phyloP scores from a whole-genome alignment of 2,113 vertebrate genomes.

The Sardina pilchardus region DNA sequence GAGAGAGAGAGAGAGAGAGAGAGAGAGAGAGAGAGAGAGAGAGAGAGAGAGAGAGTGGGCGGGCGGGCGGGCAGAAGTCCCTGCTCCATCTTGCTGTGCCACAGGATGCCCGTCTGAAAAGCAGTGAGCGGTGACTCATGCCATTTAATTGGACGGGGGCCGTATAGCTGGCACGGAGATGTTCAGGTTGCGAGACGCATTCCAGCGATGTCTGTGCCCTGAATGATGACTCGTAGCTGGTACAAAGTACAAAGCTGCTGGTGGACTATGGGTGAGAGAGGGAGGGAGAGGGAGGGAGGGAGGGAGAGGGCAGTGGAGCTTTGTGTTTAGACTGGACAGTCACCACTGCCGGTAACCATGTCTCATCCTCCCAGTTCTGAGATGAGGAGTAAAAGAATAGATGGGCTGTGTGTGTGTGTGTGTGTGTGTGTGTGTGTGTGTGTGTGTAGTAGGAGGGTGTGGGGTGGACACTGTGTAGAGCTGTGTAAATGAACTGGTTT shows the following conservation, averaged over 20 bases:
- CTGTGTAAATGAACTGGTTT: neutral
- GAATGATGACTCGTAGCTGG: neutral
- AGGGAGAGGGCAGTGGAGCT: neutral
- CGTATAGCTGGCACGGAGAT: neutral
- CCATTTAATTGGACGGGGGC: neutral
- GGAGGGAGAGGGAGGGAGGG: too few species aligned
- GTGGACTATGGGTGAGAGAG: neutral
- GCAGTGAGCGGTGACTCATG: neutral
- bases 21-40: constrained; percentile 27
- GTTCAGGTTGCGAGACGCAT: neutral
- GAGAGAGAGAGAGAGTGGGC: neutral
- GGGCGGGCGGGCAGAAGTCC: neutral
- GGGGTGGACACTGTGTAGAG: neutral
- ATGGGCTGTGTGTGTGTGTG: neutral
- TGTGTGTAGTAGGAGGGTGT: neutral
- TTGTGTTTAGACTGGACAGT: constrained; percentile 4
- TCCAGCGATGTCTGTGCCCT: neutral
- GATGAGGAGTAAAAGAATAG: neutral
- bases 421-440: neutral
- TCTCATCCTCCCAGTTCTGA: neutral
- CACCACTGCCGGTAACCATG: neutral
- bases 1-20: constrained; percentile 30
- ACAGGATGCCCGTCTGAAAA: neutral
- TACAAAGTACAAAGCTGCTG: neutral
- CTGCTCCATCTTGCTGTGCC: neutral